A percentile compares a stretch with the other conserved stretches of the same genome.
phyloP scores from a whole-genome alignment of 2,113 vertebrate species.

The Mixornis gularis region DNA sequence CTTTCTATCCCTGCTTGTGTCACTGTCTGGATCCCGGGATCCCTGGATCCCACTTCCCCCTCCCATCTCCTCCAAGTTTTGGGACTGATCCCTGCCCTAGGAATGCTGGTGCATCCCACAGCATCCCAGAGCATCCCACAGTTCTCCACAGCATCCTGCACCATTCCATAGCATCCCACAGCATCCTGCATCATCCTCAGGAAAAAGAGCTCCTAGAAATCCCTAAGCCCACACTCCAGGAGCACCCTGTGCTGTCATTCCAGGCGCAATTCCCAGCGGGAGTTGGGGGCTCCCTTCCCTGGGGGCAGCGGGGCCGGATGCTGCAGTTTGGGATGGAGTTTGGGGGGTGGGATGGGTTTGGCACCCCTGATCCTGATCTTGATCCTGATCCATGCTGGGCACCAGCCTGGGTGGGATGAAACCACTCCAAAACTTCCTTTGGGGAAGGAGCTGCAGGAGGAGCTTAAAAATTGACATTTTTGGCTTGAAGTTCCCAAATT shows the following conservation, averaged over 20 bases:
- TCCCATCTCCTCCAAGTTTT: neutral
- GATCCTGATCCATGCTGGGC: rapidly evolving
- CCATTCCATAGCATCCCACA: neutral
- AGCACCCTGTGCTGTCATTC: neutral
- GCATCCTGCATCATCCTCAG: neutral
- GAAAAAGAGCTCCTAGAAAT: neutral
- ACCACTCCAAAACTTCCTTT: neutral
- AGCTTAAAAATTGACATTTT: neutral
- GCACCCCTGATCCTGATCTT: neutral
- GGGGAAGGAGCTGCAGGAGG: neutral
- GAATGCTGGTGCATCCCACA: neutral
- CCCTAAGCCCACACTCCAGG: neutral
- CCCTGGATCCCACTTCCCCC: neutral
- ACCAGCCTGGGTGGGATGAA: rapidly evolving
- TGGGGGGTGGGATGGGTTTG: neutral
- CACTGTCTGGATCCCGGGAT: neutral
- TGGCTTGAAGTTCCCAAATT: neutral
- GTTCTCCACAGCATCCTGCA: rapidly evolving
- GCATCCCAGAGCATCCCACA: neutral
- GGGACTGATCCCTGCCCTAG: neutral
- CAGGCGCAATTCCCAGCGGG: rapidly evolving
- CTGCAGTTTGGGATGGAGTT: neutral
- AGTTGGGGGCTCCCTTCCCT: rapidly evolving
- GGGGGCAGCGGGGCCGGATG: rapidly evolving
- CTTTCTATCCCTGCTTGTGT: neutral